These are phyloP conservation scores for Ornithorhynchus anatinus DNA, from an alignment of 2,113 vertebrate genomes.

Conservation along the genomic window DNA sequence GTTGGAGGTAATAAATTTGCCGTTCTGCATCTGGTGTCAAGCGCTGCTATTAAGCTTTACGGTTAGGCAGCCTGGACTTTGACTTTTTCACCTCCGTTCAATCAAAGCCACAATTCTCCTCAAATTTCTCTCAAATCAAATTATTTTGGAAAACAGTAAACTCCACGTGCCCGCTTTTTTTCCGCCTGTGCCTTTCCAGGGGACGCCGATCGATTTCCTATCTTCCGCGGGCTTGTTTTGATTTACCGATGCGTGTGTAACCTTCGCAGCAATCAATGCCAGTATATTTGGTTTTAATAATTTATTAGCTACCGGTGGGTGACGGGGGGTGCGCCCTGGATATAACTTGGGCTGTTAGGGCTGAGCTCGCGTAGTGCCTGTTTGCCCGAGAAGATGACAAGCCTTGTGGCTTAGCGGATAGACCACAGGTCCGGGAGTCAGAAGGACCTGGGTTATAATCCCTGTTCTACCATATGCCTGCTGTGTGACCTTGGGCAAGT, in stretches of 20 bases:
- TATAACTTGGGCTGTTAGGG: too few relatives aligned
- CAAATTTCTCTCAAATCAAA: constrained; percentile 22
- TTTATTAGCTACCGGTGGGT: background rate
- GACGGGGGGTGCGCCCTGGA: constrained; percentile 18
- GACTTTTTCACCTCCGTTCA: background rate
- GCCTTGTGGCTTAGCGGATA: too few relatives aligned
- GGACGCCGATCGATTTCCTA: constrained; percentile 48
- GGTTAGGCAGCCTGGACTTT: background rate
- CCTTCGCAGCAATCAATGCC: constrained; percentile 46
- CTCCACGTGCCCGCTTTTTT: constrained; percentile 27
- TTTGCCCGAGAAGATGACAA: too few relatives aligned
- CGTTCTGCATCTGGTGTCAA: constrained; percentile 3
- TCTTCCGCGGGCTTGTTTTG: constrained; percentile 50
- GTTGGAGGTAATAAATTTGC: background rate
- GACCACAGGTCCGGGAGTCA: too few relatives aligned
- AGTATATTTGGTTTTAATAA: constrained; percentile 38
- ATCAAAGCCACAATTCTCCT: constrained; percentile 25
- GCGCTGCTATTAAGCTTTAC: background rate
- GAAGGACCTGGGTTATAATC: too few relatives aligned
- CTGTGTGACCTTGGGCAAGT: too few relatives aligned
- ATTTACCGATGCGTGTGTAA: constrained; percentile 52
- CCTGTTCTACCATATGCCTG: too few relatives aligned
- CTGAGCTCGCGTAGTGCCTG: too few relatives aligned
- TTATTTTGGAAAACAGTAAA: constrained; percentile 23
- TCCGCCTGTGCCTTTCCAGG: constrained; percentile 5